phyloP scores from a whole-genome alignment of 2,888 invertebrate genomes.

The Meta bourneti region DNA sequence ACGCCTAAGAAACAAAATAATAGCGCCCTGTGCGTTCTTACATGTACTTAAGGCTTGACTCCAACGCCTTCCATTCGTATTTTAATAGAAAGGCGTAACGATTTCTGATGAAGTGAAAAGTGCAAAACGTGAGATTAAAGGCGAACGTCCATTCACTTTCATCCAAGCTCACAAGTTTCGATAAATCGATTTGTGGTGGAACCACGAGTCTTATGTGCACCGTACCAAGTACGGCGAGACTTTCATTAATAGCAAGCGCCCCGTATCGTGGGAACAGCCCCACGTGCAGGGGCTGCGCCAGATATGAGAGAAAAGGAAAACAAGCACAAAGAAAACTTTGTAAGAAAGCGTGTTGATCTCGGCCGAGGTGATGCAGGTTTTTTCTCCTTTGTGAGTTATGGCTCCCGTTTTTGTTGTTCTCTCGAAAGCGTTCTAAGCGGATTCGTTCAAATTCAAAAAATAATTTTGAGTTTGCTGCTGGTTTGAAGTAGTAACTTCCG shows the following conservation, averaged over 20 bases:
- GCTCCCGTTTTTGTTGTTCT: background rate
- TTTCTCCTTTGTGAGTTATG: background rate
- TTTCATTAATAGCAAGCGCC: constrained; percentile 33
- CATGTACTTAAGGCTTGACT: too few species aligned
- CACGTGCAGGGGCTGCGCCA: constrained; percentile 3
- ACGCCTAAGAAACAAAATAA: too few species aligned
- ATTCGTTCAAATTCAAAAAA: too few species aligned
- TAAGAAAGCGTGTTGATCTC: background rate
- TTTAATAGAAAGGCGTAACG: background rate
- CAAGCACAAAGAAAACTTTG: constrained; percentile 12
- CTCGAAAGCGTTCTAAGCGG: background rate
- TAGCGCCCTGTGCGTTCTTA: too few species aligned
- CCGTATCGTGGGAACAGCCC: constrained; percentile 42
- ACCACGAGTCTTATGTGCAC: too few species aligned
- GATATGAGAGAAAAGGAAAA: constrained; percentile 14
- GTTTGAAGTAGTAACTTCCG: too few species aligned
- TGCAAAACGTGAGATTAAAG: constrained; percentile 1
- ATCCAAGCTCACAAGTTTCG: background rate
- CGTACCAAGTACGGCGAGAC: background rate
- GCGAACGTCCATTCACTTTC: background rate
- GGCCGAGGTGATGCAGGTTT: too few species aligned
- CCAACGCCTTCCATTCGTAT: too few species aligned
- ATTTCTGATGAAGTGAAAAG: constrained; percentile 15
- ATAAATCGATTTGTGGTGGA: constrained; percentile 21
- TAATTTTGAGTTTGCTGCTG: too few species aligned